Base-by-base conservation (phyloP, 1,140 invertebrate genomes). In the Drosophila prosaltans region DNA sequence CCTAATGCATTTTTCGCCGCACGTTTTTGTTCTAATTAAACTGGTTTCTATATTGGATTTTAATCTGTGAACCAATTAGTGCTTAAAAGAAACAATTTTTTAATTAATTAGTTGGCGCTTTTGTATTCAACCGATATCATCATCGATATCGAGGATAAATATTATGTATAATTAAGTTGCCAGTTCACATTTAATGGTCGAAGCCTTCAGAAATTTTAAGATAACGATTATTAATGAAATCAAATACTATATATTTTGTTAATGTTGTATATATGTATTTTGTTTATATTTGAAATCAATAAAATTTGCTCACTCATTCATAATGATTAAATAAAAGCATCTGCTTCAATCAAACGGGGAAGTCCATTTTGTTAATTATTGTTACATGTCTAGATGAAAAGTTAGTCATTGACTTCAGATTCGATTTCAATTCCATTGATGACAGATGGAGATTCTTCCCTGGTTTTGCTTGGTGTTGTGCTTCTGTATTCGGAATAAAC, bases 101-200 rank as follows among this genome's bases (percentile, higher is more conserved):
- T 39, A 59, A 59, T 59, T 59, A 59, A 59, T 59, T 39, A 59
- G 57, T 59, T 59, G 57, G 57, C 32, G 32, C 21, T 59, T 59
- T 59, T 59, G 3, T 24, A 59, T 59, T 59, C 16, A 59, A 59
- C 0, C 32, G 57, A 59, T 54, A 10, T 40, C 39, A 54, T 54
- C 51, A 54, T 54, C 51, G 24, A 28, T 9, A 24, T 59, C 16
- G 11, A 39, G 28, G 9, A 28, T 43, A 26, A 62, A 11, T 26
- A 62, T 62, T 62, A 45, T 51, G 45, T 51, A 51, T 62, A 62
- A 62, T 43, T 62, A 45, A 28, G 60, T 62, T 26, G 40, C 36
- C 24, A 43, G 40, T n/a, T 61, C 21, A 26, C 24, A 61, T 61
- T 28, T 40, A 43, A 61, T 61, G 36, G 59, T 4, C 55, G 39